phyloP scores from a whole-genome alignment of 2,797 vertebrate genomes.

The Sylvilagus floridanus region DNA sequence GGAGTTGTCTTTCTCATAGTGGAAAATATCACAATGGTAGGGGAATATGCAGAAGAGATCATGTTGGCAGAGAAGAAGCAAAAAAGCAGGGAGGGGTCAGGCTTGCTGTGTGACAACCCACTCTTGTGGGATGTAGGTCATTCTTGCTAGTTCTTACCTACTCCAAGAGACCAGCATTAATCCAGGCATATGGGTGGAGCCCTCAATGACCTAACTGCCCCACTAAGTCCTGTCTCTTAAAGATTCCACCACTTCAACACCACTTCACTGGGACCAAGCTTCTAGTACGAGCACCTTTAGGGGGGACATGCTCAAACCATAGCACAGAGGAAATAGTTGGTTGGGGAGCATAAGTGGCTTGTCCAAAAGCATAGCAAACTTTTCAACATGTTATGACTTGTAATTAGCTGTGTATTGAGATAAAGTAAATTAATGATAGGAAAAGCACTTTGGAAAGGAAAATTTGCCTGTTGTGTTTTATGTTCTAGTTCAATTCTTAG shows the following conservation, averaged over 20 bases:
- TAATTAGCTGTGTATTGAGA: not conserved
- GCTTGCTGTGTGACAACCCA: too few species aligned
- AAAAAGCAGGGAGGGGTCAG: not conserved
- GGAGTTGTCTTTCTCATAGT: not conserved
- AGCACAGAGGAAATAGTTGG: not conserved
- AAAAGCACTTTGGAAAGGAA: not conserved
- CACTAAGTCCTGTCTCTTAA: not conserved
- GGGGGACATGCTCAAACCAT: too few species aligned
- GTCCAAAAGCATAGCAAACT: not conserved
- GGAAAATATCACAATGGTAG: not conserved
- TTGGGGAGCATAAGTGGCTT: not conserved
- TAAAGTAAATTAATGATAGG: not conserved
- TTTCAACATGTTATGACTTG: not conserved
- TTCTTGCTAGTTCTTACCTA: not conserved
- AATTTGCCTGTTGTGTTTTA: not conserved
- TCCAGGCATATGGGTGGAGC: not conserved
- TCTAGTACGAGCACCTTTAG: not conserved
- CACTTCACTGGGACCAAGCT: too few species aligned
- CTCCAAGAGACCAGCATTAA: too few species aligned
- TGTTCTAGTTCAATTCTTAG: not conserved
- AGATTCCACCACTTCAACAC: not conserved
- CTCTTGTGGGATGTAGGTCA: not conserved
- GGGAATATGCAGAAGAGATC: not conserved
- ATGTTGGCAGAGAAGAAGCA: not conserved
- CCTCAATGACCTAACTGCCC: not conserved